Percentiles rank a stretch among this genome's conserved stretches.
Evolutionary conservation across 2,113 vertebrate genomes (phyloP).

Genomic region (Oceanodroma tethys): DNA sequence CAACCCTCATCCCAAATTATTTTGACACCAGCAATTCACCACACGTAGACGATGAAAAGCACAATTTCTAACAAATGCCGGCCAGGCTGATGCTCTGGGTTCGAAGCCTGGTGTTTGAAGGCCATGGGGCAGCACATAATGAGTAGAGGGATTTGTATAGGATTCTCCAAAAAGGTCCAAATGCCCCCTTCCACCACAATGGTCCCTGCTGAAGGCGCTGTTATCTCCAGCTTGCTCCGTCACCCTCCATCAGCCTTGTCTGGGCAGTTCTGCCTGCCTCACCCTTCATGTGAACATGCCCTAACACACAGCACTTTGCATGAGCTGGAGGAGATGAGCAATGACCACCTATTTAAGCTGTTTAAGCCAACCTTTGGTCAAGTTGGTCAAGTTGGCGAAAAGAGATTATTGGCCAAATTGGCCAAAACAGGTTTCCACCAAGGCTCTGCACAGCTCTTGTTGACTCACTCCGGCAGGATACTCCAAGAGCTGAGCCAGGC

Average conservation of each 20-base stretch:
- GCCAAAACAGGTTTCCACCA: background rate
- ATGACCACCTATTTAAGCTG: background rate
- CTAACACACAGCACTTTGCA: background rate
- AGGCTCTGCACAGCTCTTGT: background rate
- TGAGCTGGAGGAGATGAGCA: background rate
- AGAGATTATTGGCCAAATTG: background rate
- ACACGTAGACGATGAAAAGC: background rate
- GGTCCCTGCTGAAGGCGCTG: background rate
- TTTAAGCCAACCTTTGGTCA: background rate
- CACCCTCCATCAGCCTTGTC: background rate
- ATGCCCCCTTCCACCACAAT: background rate
- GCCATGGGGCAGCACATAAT: background rate
- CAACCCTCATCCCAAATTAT: background rate
- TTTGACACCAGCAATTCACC: background rate
- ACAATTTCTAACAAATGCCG: background rate
- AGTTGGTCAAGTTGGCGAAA: background rate
- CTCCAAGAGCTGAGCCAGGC: background rate
- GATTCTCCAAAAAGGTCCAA: background rate
- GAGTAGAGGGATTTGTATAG: background rate
- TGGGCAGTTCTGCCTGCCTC: background rate
- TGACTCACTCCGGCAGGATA: background rate
- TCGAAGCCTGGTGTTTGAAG: background rate
- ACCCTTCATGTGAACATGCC: background rate
- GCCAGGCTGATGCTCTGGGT: accelerated
- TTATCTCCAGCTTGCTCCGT: background rate